Base-by-base conservation (phyloP, 1,140 invertebrate species). In the Vollenhovia emeryi region DNA sequence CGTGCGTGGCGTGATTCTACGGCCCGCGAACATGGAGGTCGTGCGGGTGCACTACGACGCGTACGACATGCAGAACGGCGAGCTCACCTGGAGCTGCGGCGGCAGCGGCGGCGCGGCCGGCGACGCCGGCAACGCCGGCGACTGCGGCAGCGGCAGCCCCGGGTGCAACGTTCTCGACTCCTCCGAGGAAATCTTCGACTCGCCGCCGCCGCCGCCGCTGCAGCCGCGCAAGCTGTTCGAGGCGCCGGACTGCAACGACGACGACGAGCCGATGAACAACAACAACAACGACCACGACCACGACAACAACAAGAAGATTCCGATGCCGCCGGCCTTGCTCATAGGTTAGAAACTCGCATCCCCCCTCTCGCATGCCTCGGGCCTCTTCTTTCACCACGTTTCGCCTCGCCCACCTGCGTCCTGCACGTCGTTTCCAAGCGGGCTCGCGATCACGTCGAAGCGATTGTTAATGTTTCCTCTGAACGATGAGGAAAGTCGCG, bases 211-310 rank as follows among this genome's bases (percentile, higher is more conserved):
- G 48, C 91, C 91, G 0, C 66, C 91, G 3, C 91, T 92, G 3
- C 92, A 93, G 50, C 93, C 93, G 6, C 92, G 93, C 59, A 94
- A 94, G 85, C 89, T 95, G 0, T 95, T 95, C 93, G 71, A 83
- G 21, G 86, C 85, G 62, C 59, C 86, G 2, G 93, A 94, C 90
- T 93, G 93, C 5, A 93, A 90, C 73, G 92, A 92, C 90, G 92
- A 94, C 82, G 89, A 83, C 33, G 68, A 85, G 13, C 36, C 78
- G 30, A 52, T 74, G n/a, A 84, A 76, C 43, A 89, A 90, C 52
- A 89, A 90, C 68, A 85, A 86, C n/a, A n/a, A n/a, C n/a, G n/a
- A n/a, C n/a, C n/a, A n/a, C n/a, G n/a, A n/a, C n/a, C n/a, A n/a
- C n/a, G 82, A 76, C 43, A 89, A 90, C 52, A 89, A 90, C 68